phyloP scores from a whole-genome alignment of 2,113 vertebrate genomes.

The Grammomys dolichurus region DNA sequence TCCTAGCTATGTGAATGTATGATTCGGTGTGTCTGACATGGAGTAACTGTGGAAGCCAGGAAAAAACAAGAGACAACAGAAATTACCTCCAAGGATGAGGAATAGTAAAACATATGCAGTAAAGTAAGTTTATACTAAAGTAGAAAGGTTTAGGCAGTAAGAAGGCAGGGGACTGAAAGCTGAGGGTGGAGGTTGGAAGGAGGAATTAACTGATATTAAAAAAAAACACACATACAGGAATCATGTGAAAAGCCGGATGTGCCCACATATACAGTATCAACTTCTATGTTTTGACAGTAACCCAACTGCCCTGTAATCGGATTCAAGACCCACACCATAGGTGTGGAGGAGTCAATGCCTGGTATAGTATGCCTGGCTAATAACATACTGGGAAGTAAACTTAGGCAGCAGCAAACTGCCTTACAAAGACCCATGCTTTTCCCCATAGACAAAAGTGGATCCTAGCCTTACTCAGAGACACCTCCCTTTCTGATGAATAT shows the following conservation, averaged over 20 bases:
- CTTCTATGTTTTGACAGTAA: background rate
- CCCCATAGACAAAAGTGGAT: background rate
- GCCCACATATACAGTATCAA: background rate
- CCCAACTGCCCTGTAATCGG: background rate
- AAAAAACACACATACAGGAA: too few species aligned
- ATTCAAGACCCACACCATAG: too few species aligned
- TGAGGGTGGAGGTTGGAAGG: background rate
- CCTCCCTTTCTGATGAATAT: too few species aligned
- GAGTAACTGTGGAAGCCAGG: background rate
- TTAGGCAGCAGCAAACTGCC: background rate
- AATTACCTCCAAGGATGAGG: background rate
- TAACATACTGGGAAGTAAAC: background rate
- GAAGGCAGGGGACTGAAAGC: too few species aligned
- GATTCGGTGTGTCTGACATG: background rate
- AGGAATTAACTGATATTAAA: background rate
- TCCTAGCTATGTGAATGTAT: background rate
- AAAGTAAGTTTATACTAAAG: background rate
- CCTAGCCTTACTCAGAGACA: background rate
- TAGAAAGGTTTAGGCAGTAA: background rate
- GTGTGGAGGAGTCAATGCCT: background rate
- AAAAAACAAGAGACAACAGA: background rate
- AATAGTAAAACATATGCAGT: background rate
- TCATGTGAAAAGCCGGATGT: background rate
- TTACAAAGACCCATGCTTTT: background rate
- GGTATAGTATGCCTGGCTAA: background rate